phyloP scores from a whole-genome alignment of 2,888 invertebrate genomes.

The Aproaerema taeniolella region DNA sequence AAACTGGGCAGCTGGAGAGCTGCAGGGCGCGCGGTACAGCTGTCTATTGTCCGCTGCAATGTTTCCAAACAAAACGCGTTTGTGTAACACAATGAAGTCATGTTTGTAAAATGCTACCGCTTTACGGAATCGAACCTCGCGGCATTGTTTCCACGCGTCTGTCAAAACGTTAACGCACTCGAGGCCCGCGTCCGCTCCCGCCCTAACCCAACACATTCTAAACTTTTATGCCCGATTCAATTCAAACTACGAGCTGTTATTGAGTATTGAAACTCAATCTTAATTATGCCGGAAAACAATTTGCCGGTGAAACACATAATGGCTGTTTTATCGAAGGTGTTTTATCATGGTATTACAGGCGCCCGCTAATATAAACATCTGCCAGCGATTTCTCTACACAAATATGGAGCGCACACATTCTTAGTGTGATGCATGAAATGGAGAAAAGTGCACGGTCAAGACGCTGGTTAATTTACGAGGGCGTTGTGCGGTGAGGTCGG shows the following conservation, averaged over 20 bases:
- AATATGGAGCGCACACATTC: too few relatives aligned
- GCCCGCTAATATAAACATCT: slow-evolving; percentile 49
- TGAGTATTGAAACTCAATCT: slow-evolving; percentile 66
- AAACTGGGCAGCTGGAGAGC: not conserved
- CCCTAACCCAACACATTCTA: slow-evolving; percentile 30
- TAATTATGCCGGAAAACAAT: slow-evolving; percentile 68
- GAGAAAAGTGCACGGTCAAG: slow-evolving; percentile 50
- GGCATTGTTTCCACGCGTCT: slow-evolving; percentile 44
- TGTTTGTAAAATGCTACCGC: slow-evolving; percentile 40
- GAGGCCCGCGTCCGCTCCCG: too few relatives aligned
- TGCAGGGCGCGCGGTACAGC: slow-evolving; percentile 4
- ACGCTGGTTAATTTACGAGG: slow-evolving; percentile 69
- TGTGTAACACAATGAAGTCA: slow-evolving; percentile 36
- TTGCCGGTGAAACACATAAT: slow-evolving; percentile 46
- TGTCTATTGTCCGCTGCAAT: slow-evolving; percentile 18
- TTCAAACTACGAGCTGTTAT: slow-evolving; percentile 35
- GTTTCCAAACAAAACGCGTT: slow-evolving; percentile 18
- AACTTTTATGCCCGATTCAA: slow-evolving; percentile 35
- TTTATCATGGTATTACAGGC: slow-evolving; percentile 47
- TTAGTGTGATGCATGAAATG: slow-evolving; percentile 51
- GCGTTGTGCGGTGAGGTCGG: slow-evolving; percentile 46
- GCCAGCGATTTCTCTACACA: too few relatives aligned
- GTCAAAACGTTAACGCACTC: slow-evolving; percentile 38
- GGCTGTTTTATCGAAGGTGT: slow-evolving; percentile 44
- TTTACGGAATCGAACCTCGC: slow-evolving; percentile 31